Evolutionary conservation across 37 sponge, comb jelly and placozoan genomes (phyloP), one percentile per base, ranked within the genome.

Genomic region (Hormiphora californensis): DNA sequence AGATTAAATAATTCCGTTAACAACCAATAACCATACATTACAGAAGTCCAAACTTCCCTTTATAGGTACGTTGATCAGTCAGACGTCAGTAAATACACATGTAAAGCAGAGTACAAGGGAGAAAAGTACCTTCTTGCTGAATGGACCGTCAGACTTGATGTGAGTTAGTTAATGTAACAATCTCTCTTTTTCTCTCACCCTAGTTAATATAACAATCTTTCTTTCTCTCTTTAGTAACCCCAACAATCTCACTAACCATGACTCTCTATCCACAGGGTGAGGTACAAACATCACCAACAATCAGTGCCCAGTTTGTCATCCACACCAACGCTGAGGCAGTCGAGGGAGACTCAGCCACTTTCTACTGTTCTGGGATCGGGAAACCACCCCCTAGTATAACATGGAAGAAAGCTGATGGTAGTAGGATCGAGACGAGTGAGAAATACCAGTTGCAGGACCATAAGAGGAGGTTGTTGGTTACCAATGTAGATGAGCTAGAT

Each of bases 361-460:
- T 73, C 1, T 40, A 37, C 23, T 73, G 81, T 36, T 27, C 81
- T 28, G 68, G 68, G 15, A 67, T 67, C 36, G 68, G 68, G 36
- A 67, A 67, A 67, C 68, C 68, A 30, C 31, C 68, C 7, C 68
- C 68, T 34, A 19, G 38, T 19, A 67, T 67, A 33, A 32, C 68
- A 2, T 67, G 68, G 68, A 67, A 30, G 8, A 67, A 67, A 39
- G 68, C 35, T 43, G 35, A 37, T 4, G 81, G 81, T 73, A 43
- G 46, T 28, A 39, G 25, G 43, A 30, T 73, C 19, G 81, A 39
- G 12, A 73, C 81, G 28, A 73, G 81, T 36, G 81, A 73, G 81
- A 73, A 73, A 46, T 73, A 36, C 46, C 81, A 36, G 46, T 46
- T 73, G n/a, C 46, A 73, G 25, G 81, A 73, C 27, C 40, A 41